Evolutionary conservation across 2,797 vertebrate genomes (phyloP), one percentile per base, ranked within the genome.

Genomic region (Chloroceryle inda): DNA sequence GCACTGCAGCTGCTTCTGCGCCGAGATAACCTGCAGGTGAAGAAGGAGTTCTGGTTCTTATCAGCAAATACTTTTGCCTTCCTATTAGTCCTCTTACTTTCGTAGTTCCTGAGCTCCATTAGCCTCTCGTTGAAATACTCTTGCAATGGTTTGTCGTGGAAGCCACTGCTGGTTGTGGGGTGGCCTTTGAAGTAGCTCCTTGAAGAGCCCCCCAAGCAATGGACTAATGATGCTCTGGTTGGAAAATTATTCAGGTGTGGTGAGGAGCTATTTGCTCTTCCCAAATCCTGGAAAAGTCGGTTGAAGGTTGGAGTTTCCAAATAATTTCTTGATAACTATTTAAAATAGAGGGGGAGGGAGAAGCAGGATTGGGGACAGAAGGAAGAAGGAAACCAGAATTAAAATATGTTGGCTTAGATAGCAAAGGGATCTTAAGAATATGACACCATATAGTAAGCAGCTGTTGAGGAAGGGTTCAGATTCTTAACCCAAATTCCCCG

Each of bases 121-220:
- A 95, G 89, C 59, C 92, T 96, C 75, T 96, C 89, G 0, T 40
- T 66, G 72, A 97, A 97, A n/a, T 97, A 96, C 2, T 97, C 97
- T 37, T 97, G 85, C 94, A 96, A 1, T 2, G 85, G 95, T 42
- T 97, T 96, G 79, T 97, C 95, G 0, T n/a, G 83, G 89, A 97
- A 96, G 61, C 45, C 42, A 1, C 53, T 14, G 40, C 69, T 73
- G 63, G 15, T 9, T 37, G 80, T 9, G 0, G 21, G 55, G 35
- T 61, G 78, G 37, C 37, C 20, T 42, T 40, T 74, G n/a, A 29
- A 5, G 62, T 12, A 33, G 69, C 74, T 7, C 19, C 79, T 50
- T 1, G 81, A 81, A 35, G 61, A 61, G 66, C 13, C 15, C 13
- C n/a, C 85, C 79, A 23, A 12, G 79, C 50, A 19, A 4, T 11